Evolutionary conservation across 2,113 vertebrate genomes (phyloP).

Genomic region (Thermophis baileyi): DNA sequence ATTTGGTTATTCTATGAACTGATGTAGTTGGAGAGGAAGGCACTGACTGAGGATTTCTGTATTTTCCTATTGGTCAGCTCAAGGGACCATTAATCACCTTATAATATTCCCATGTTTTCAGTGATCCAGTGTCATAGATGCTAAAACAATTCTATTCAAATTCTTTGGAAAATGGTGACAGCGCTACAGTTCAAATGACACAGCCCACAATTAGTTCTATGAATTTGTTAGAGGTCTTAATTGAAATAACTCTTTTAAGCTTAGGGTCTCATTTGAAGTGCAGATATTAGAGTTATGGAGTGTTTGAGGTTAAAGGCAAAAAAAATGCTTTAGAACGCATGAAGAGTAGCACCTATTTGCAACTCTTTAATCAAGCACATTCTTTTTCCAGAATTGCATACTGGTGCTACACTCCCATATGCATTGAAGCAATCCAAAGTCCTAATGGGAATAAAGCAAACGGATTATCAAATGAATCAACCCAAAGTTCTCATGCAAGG

Average conservation of each 20-base stretch:
- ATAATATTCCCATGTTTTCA: not conserved
- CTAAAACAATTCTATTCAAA: not conserved
- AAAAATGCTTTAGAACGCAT: not conserved
- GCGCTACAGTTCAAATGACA: not conserved
- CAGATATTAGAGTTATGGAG: not conserved
- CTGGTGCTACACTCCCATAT: not conserved
- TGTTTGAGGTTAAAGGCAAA: not conserved
- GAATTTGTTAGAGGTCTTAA: not conserved
- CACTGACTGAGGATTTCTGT: not conserved
- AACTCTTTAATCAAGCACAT: not conserved
- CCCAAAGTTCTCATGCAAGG: not conserved
- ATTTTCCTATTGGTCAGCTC: not conserved
- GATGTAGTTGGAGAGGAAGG: not conserved
- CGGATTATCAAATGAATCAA: not conserved
- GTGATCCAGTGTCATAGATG: not conserved
- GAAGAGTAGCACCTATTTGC: not conserved
- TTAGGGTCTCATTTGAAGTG: not conserved
- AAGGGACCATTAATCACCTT: not conserved
- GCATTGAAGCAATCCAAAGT: not conserved
- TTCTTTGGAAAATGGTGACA: not conserved
- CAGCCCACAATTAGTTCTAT: not conserved
- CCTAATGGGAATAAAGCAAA: not conserved
- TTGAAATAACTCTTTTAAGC: not conserved
- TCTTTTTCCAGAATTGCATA: not conserved
- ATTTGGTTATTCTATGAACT: not conserved